phyloP scores from a whole-genome alignment of 2,113 vertebrate species.

The Callopanchax toddi region DNA sequence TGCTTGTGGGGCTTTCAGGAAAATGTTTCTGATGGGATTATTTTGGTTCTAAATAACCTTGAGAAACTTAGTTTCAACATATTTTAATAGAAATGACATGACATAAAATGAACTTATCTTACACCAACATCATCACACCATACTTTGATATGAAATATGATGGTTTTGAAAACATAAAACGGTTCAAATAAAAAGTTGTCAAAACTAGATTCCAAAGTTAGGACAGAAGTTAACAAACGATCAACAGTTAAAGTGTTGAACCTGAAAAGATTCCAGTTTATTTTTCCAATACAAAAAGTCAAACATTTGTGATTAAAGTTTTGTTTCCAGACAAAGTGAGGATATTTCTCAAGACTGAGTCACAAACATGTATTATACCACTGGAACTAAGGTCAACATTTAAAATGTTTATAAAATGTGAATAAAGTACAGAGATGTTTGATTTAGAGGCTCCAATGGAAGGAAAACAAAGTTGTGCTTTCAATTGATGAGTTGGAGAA shows the following conservation, averaged over 20 bases:
- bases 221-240: not conserved
- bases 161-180: no score
- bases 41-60: not conserved
- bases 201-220: not conserved
- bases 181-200: not conserved
- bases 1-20: not conserved
- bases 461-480: constrained; percentile 38
- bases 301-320: not conserved
- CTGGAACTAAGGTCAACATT: not conserved
- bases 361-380: not conserved
- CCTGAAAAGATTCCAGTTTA: not conserved
- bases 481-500: constrained; percentile 19
- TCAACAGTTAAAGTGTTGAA: not conserved
- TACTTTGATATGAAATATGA: not conserved
- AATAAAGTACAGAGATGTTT: not conserved
- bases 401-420: constrained; percentile 1
- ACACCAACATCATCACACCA: not conserved
- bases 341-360: no score
- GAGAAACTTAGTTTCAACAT: not conserved
- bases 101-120: not conserved
- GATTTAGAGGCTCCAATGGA: not conserved
- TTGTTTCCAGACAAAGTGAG: not conserved
- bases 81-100: not conserved
- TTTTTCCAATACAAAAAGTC: not conserved
- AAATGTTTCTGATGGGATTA: not conserved